These are phyloP conservation scores for Hystrix cristata DNA, from an alignment of 2,113 vertebrate species.

Conservation along the genomic window DNA sequence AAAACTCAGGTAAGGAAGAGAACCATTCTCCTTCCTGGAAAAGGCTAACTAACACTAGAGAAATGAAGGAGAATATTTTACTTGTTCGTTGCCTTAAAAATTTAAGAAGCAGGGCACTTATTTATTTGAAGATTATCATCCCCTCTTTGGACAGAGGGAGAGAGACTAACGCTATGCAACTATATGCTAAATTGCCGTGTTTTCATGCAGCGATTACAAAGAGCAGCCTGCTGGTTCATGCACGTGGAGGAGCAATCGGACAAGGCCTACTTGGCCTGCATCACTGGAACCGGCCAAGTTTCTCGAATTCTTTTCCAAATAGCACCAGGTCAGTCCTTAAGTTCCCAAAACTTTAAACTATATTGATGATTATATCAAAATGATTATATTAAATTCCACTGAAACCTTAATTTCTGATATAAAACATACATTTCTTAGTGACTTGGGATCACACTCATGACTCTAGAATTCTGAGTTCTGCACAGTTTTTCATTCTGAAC, in stretches of 20 bases:
- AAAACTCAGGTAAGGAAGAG: slow-evolving; percentile 27
- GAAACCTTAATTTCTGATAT: slow-evolving; percentile 8
- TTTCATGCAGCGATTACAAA: background rate
- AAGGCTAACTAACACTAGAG: background rate
- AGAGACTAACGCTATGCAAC: background rate
- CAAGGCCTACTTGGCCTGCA: background rate
- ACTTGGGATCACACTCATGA: background rate
- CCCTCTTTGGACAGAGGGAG: background rate
- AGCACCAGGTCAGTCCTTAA: background rate
- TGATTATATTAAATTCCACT: background rate
- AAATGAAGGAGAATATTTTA: background rate
- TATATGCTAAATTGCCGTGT: background rate
- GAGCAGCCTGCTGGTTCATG: too few relatives aligned
- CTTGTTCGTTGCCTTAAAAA: background rate
- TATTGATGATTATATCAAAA: background rate
- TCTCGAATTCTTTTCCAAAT: slow-evolving; percentile 8
- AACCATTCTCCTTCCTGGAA: background rate
- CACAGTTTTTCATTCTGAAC: background rate
- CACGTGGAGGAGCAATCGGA: slow-evolving; percentile 43
- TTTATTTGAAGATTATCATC: slow-evolving; percentile 49
- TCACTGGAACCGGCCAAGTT: background rate
- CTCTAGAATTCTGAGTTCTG: background rate
- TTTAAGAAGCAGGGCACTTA: slow-evolving; percentile 21
- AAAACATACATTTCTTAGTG: background rate
- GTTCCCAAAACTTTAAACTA: background rate